phyloP scores from a whole-genome alignment of 2,113 vertebrate species.

The Gambusia affinis region DNA sequence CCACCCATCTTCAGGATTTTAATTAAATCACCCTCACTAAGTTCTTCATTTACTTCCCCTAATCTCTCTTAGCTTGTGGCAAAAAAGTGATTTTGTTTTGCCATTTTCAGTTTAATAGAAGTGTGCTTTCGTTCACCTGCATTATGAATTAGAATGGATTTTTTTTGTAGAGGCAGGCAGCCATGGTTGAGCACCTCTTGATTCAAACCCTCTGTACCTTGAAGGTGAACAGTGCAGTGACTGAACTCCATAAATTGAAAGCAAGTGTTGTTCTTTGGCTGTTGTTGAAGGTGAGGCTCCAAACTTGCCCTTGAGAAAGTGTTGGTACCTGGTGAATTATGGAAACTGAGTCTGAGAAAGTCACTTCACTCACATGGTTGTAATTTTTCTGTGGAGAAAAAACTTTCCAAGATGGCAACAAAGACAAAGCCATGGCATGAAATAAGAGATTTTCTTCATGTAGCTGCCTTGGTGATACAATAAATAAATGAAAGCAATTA shows the following conservation, averaged over 20 bases:
- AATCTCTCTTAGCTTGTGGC: slow-evolving; percentile 66
- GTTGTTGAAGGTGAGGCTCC: slow-evolving; percentile 57
- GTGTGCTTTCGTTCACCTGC: slow-evolving; percentile 64
- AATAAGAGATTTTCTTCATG: slow-evolving; percentile 36
- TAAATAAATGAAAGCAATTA: slow-evolving; percentile 47
- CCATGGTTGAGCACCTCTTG: slow-evolving; percentile 67
- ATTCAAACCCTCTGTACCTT: slow-evolving; percentile 71
- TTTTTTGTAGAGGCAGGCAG: slow-evolving; percentile 61
- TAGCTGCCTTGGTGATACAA: slow-evolving; percentile 22
- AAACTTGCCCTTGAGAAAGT: slow-evolving; percentile 58
- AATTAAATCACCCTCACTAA: slow-evolving; percentile 63
- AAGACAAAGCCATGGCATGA: slow-evolving; percentile 39
- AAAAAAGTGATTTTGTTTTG: slow-evolving; percentile 62
- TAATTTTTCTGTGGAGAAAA: slow-evolving; percentile 49
- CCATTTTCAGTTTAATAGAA: slow-evolving; percentile 76
- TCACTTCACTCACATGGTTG: slow-evolving; percentile 38
- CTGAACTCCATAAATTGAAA: slow-evolving; percentile 68
- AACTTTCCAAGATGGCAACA: slow-evolving; percentile 35
- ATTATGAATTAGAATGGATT: slow-evolving; percentile 73
- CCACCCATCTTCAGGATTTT: slow-evolving; percentile 44
- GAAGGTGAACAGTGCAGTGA: slow-evolving; percentile 69
- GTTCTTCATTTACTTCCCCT: slow-evolving; percentile 65
- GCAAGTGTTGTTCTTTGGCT: slow-evolving; percentile 55
- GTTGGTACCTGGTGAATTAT: slow-evolving; percentile 57
- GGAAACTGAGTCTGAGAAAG: slow-evolving; percentile 40